Evolutionary conservation across 2,888 invertebrate genomes (phyloP).

Genomic region (Drosophila mulleri): DNA sequence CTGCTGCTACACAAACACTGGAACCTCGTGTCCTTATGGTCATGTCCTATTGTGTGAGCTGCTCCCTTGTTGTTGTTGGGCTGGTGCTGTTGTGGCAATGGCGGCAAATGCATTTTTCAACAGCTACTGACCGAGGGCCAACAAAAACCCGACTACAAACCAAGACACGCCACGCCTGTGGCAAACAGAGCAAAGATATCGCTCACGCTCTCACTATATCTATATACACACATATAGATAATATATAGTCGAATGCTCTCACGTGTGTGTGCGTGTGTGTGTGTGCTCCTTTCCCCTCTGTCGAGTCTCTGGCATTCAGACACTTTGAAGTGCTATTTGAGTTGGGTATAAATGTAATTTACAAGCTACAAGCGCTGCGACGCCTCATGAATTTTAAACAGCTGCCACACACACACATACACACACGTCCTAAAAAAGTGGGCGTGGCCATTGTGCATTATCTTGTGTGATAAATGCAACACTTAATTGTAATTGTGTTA

Average conservation of each 20-base stretch:
- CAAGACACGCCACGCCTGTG: constrained; percentile 14
- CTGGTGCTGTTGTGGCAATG: background rate
- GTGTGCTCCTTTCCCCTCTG: constrained; percentile 1
- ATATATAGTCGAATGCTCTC: background rate
- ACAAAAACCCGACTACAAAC: constrained; percentile 11
- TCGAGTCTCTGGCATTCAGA: constrained; percentile 9
- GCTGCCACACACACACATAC: constrained; percentile 19
- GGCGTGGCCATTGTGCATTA: constrained; percentile 58
- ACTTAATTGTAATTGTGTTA: constrained; percentile 65
- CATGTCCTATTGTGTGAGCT: constrained; percentile 21
- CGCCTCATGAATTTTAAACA: constrained; percentile 77
- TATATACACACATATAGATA: background rate
- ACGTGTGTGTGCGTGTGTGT: constrained; percentile 3
- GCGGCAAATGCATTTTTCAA: constrained; percentile 40
- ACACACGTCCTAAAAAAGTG: background rate
- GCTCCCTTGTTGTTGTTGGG: constrained; percentile 1
- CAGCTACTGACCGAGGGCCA: constrained; percentile 27
- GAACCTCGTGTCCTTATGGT: constrained; percentile 18
- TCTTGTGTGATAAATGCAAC: constrained; percentile 71
- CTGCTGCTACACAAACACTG: constrained; percentile 2
- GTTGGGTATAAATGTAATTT: constrained; percentile 76
- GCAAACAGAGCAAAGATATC: constrained; percentile 4
- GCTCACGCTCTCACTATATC: background rate
- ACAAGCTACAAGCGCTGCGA: constrained; percentile 64
- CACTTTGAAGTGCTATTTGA: constrained; percentile 69